phyloP scores from a whole-genome alignment of 2,113 vertebrate species.

The Aegypius monachus region DNA sequence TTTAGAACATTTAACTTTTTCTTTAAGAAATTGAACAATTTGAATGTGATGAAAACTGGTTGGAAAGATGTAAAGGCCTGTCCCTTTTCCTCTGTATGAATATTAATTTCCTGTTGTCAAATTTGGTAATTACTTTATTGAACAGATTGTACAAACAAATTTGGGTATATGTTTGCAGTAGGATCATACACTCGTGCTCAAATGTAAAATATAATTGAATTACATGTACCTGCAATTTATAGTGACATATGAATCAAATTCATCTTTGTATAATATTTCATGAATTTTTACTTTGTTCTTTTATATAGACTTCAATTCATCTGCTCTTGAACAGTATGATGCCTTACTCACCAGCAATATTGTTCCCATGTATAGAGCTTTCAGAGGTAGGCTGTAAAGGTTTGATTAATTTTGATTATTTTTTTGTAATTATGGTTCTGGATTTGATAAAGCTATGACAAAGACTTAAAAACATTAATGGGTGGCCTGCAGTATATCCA shows the following conservation, averaged over 20 bases:
- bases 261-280: background rate
- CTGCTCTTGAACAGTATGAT: constrained; percentile 76
- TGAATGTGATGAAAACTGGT: background rate
- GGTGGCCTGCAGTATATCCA: background rate
- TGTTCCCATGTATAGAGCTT: constrained; percentile 85
- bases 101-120: background rate
- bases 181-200: background rate
- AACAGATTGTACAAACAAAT: background rate
- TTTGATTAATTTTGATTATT: background rate
- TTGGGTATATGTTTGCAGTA: background rate
- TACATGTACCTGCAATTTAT: background rate
- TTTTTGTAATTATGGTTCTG: background rate
- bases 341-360: constrained; percentile 87
- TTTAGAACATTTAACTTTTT: constrained; percentile 14
- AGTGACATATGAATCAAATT: background rate
- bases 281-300: background rate
- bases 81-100: background rate
- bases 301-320: constrained; percentile 74
- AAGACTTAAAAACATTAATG: background rate
- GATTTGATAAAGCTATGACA: background rate
- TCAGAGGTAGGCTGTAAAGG: constrained; percentile 79
- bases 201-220: background rate
- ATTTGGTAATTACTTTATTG: background rate
- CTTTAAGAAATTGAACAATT: background rate
- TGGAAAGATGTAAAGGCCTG: background rate